Evolutionary conservation across 2,888 invertebrate genomes (phyloP).

Genomic region (Troilus luridus): DNA sequence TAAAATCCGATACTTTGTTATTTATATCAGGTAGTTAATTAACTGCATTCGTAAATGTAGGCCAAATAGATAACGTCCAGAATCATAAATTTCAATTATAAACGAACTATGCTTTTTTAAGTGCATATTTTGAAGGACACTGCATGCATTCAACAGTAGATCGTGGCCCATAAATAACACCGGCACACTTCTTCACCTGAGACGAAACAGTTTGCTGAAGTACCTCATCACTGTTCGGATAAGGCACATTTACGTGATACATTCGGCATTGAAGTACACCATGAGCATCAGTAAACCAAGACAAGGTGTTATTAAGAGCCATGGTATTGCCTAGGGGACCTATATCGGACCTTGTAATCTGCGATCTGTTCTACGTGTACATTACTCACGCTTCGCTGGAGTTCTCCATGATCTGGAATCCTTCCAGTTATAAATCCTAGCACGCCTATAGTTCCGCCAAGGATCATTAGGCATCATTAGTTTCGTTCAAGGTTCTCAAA

Average conservation of each 20-base stretch:
- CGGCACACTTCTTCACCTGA: not conserved
- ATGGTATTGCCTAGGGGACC: not conserved
- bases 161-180: not conserved
- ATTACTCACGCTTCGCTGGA: not conserved
- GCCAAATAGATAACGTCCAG: no score
- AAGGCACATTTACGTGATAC: not conserved
- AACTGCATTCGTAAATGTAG: not conserved
- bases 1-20: not conserved
- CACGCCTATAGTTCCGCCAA: not conserved
- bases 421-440: constrained; percentile 7
- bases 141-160: not conserved
- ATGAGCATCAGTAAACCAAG: not conserved
- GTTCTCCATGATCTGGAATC: not conserved
- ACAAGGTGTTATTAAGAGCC: not conserved
- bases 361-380: not conserved
- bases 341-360: not conserved
- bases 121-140: not conserved
- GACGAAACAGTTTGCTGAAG: not conserved
- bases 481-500: not conserved
- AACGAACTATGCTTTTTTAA: no score
- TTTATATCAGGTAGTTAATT: not conserved
- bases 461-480: constrained; percentile 21
- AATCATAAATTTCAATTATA: no score
- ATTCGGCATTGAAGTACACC: not conserved
- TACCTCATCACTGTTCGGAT: not conserved